Evolutionary conservation across 92 coral and sea anemone species (phyloP).

Genomic region (Epizoanthus ramosus): DNA sequence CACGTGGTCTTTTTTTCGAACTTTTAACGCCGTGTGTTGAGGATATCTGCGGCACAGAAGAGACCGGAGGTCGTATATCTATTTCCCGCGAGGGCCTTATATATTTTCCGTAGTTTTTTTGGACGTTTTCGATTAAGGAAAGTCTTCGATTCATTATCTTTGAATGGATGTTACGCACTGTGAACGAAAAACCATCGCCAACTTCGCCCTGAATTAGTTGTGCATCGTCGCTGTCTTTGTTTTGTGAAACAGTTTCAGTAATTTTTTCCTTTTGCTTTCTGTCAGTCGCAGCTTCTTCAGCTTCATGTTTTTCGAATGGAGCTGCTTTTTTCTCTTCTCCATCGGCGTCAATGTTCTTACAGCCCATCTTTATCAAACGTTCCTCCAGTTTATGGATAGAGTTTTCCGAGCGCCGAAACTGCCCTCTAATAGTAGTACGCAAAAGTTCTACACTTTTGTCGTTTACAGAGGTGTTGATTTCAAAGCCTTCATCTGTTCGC

Average conservation of each 20-base stretch:
- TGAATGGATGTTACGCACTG: slow-evolving; percentile 12
- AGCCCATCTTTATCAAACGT: slow-evolving; percentile 23
- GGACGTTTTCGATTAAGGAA: slow-evolving; percentile 28
- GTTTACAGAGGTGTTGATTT: neutral
- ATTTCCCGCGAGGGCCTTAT: slow-evolving; percentile 24
- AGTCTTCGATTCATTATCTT: slow-evolving; percentile 12
- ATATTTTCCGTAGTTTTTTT: slow-evolving; percentile 27
- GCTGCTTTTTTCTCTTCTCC: slow-evolving; percentile 1
- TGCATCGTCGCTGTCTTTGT: neutral
- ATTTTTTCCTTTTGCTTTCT: neutral
- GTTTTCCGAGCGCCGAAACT: slow-evolving; percentile 30
- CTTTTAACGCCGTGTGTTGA: neutral
- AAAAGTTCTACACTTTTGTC: neutral
- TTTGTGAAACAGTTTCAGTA: neutral
- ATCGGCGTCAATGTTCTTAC: neutral
- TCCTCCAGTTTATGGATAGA: slow-evolving; percentile 16
- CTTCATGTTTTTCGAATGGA: neutral
- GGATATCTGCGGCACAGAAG: neutral
- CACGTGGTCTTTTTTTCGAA: neutral
- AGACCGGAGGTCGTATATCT: neutral
- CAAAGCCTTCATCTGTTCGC: neutral
- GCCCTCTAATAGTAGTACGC: neutral
- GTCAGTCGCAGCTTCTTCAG: neutral
- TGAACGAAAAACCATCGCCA: neutral
- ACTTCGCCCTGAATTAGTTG: neutral